Evolutionary conservation across 2,888 invertebrate genomes (phyloP).

Genomic region (Pelosia muscerda): DNA sequence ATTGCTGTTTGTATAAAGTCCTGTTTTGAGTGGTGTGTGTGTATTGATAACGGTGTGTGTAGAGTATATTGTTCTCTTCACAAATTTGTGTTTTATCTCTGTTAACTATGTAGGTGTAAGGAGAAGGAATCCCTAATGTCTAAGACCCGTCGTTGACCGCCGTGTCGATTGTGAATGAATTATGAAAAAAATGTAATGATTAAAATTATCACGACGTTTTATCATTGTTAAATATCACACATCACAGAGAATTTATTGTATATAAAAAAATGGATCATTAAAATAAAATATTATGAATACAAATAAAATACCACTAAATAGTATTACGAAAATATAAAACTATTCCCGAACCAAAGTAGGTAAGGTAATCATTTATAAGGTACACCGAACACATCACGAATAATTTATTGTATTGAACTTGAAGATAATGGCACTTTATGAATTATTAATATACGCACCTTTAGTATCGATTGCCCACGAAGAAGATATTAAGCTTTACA

Average conservation of each 20-base stretch:
- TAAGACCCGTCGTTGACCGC: constrained; percentile 56
- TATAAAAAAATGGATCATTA: constrained; percentile 19
- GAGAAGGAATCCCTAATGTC: constrained; percentile 45
- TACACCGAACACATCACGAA: constrained; percentile 28
- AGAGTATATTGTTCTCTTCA: constrained; percentile 50
- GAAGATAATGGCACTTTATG: constrained; percentile 41
- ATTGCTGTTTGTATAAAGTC: constrained; percentile 55
- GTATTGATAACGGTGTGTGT: constrained; percentile 55
- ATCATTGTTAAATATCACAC: constrained; percentile 25
- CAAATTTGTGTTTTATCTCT: constrained; percentile 46
- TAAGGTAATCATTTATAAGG: constrained; percentile 41
- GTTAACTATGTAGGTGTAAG: constrained; percentile 39
- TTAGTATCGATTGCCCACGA: constrained; percentile 54
- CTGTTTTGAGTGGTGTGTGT: constrained; percentile 50
- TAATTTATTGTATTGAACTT: constrained; percentile 42
- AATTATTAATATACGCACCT: constrained; percentile 61
- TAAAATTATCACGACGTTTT: not conserved
- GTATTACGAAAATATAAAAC: constrained; percentile 35
- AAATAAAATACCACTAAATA: constrained; percentile 40
- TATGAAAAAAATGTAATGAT: constrained; percentile 15
- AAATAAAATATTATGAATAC: constrained; percentile 36
- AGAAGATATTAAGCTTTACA: constrained; percentile 51
- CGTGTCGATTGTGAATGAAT: constrained; percentile 38
- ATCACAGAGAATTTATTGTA: constrained; percentile 19
- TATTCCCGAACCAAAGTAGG: constrained; percentile 40